Evolutionary conservation across 2,113 vertebrate genomes (phyloP).

Genomic region (Pangasianodon gigas): DNA sequence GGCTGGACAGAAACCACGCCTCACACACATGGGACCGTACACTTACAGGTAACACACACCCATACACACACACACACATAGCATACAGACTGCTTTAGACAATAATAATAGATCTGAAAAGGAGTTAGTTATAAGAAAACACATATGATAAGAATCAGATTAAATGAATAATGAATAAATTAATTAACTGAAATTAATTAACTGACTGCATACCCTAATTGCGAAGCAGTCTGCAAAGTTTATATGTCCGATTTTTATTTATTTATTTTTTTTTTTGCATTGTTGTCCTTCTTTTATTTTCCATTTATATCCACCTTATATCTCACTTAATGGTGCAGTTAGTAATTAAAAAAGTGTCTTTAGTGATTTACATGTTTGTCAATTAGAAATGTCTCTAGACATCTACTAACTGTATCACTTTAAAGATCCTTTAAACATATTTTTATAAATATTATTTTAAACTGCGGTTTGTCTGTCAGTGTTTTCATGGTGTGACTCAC

Average conservation of each 20-base stretch:
- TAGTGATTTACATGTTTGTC: too few relatives aligned
- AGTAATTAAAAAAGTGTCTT: too few relatives aligned
- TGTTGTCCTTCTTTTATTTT: not conserved
- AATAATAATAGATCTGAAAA: not conserved
- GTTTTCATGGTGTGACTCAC: too few relatives aligned
- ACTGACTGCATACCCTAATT: not conserved
- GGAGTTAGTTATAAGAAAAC: not conserved
- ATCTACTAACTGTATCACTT: too few relatives aligned
- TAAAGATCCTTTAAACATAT: too few relatives aligned
- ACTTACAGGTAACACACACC: slow-evolving; percentile 21
- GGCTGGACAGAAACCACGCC: slow-evolving; percentile 72
- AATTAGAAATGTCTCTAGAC: too few relatives aligned
- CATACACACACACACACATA: slow-evolving; percentile 15
- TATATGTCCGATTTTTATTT: too few relatives aligned
- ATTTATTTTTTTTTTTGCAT: too few relatives aligned
- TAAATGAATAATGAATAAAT: not conserved
- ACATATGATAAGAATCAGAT: not conserved
- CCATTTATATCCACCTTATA: not conserved
- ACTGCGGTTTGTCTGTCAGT: too few relatives aligned
- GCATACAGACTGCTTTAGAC: not conserved
- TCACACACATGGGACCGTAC: slow-evolving; percentile 87
- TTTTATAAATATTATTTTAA: too few relatives aligned
- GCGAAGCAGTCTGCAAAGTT: too few relatives aligned
- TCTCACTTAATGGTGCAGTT: too few relatives aligned
- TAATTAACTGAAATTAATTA: not conserved